Evolutionary conservation across 2,113 vertebrate species (phyloP).

Genomic region (Nipponia nippon): DNA sequence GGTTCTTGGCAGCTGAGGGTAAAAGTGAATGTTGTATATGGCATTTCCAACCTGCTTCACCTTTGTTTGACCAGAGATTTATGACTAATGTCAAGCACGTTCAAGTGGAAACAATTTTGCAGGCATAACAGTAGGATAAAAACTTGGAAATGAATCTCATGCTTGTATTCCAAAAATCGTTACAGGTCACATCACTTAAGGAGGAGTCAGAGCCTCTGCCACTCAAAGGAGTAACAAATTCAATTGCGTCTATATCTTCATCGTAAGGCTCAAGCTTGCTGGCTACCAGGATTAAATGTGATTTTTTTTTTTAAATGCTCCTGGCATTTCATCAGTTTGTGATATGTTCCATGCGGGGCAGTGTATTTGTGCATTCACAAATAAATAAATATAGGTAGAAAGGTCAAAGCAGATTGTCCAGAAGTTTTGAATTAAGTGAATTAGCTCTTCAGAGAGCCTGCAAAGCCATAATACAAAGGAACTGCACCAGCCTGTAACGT

Average conservation of each 20-base stretch:
- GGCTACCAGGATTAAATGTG: not conserved
- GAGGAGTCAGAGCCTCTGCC: not conserved
- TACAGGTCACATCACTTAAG: not conserved
- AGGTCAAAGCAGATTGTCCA: not conserved
- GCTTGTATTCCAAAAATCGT: not conserved
- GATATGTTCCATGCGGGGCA: not conserved
- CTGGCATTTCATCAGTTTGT: not conserved
- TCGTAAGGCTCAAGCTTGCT: not conserved
- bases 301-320: not conserved
- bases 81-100: not conserved
- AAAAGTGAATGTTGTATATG: not conserved
- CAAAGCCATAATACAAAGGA: not conserved
- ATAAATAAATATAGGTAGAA: not conserved
- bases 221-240: constrained; percentile 20
- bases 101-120: constrained; percentile 25
- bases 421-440: not conserved
- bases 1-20: not conserved
- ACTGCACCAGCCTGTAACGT: not conserved
- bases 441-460: not conserved
- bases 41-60: not conserved
- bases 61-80: not conserved
- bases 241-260: not conserved
- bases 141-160: not conserved
- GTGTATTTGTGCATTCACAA: not conserved
- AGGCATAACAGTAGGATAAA: not conserved